These are phyloP conservation scores for Sebastolobus altivelis DNA, from an alignment of 2,797 vertebrate genomes.

Conservation along the genomic window DNA sequence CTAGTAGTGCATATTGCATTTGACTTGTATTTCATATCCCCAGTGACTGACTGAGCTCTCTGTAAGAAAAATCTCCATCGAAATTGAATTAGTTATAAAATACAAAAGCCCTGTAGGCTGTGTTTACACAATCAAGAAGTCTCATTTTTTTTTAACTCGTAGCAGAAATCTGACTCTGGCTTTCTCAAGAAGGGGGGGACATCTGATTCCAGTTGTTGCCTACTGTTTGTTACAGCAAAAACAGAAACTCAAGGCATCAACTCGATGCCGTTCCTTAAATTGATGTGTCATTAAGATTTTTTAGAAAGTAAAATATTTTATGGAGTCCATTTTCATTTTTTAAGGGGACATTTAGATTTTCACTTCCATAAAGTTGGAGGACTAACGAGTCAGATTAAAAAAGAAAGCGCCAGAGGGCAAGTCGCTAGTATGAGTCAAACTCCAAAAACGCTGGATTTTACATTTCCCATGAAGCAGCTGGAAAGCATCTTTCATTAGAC, in stretches of 20 bases:
- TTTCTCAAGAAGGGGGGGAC: too few species aligned
- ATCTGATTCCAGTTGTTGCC: not conserved
- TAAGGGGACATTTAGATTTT: not conserved
- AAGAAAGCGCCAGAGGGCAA: not conserved
- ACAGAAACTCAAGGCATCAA: not conserved
- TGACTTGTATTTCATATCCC: constrained; percentile 18
- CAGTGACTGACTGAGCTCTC: constrained; percentile 15
- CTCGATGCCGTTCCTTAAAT: not conserved
- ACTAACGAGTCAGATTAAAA: not conserved
- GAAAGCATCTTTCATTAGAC: not conserved
- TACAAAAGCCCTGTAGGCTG: too few species aligned
- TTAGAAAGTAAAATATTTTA: not conserved
- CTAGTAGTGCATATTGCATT: not conserved
- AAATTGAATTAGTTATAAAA: too few species aligned
- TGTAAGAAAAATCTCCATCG: not conserved
- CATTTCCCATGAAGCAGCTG: not conserved
- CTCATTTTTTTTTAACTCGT: too few species aligned
- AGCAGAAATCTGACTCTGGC: too few species aligned
- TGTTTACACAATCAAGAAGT: too few species aligned
- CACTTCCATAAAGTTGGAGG: not conserved
- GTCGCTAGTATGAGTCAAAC: not conserved
- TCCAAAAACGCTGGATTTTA: not conserved
- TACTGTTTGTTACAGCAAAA: too few species aligned
- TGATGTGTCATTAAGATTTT: not conserved
- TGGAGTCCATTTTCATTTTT: not conserved